These are phyloP conservation scores for Genyomyrus donnyi DNA, from an alignment of 2,113 vertebrate genomes.

Conservation along the genomic window DNA sequence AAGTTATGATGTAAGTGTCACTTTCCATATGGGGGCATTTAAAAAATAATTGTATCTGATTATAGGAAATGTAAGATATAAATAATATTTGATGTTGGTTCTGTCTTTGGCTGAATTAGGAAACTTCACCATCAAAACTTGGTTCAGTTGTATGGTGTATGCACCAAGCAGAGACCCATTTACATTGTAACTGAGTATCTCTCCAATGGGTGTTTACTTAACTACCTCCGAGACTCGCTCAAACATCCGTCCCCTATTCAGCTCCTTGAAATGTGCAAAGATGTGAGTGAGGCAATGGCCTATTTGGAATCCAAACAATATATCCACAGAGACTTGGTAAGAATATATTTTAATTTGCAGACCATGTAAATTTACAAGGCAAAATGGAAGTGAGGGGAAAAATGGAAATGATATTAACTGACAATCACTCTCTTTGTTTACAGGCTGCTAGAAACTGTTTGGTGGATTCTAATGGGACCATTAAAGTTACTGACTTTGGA, in stretches of 20 bases:
- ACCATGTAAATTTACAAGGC: background rate
- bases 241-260: conserved; percentile 65
- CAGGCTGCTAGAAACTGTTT: conserved; percentile 96
- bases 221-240: conserved; percentile 75
- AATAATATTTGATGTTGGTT: background rate
- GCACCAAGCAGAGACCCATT: conserved; percentile 90
- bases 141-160: conserved; percentile 91
- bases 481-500: conserved; percentile 97
- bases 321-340: conserved; percentile 91
- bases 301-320: conserved; percentile 90
- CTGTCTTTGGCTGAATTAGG: conserved; percentile 52
- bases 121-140: conserved; percentile 87
- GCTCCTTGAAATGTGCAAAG: conserved; percentile 93
- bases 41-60: background rate
- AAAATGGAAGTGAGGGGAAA: background rate
- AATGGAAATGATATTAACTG: background rate
- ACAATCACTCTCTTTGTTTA: conserved; percentile 16
- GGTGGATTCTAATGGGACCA: conserved; percentile 77
- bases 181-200: conserved; percentile 96
- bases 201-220: conserved; percentile 83
- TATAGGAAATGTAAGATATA: background rate
- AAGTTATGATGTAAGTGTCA: conserved; percentile 93
- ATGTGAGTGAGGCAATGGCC: conserved; percentile 89
- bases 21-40: background rate
- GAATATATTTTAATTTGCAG: background rate